phyloP scores from a whole-genome alignment of 1,140 invertebrate genomes.

The Sitodiplosis mosellana region DNA sequence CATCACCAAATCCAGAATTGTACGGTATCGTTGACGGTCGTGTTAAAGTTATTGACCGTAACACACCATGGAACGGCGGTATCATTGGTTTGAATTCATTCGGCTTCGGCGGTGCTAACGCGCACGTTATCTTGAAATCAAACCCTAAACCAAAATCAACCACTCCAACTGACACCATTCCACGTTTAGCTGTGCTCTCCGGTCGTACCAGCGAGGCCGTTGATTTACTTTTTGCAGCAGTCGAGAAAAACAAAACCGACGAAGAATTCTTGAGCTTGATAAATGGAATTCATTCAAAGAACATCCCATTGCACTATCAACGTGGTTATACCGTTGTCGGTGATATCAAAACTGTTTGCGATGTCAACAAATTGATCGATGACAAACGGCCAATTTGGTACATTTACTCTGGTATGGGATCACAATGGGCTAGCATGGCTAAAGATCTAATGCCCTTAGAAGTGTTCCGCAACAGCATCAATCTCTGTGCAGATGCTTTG shows the following conservation, averaged over 20 bases:
- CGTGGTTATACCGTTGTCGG: constrained; percentile 61
- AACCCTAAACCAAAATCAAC: constrained; percentile 50
- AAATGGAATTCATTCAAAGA: constrained; percentile 48
- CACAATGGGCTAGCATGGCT: constrained; percentile 91
- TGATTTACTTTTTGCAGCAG: constrained; percentile 41
- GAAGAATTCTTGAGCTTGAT: constrained; percentile 60
- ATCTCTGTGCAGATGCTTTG: constrained; percentile 53
- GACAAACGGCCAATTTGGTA: constrained; percentile 74
- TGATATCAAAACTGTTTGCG: constrained; percentile 21
- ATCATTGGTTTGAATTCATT: constrained; percentile 84
- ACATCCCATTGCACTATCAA: constrained; percentile 48
- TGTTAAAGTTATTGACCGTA: constrained; percentile 68
- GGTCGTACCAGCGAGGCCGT: constrained; percentile 74
- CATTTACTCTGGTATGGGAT: constrained; percentile 92
- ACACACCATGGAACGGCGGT: constrained; percentile 66
- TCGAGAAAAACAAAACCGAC: constrained; percentile 37
- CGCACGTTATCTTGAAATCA: constrained; percentile 69
- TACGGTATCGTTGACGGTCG: constrained; percentile 69
- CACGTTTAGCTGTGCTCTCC: constrained; percentile 57
- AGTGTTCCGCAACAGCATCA: constrained; percentile 57
- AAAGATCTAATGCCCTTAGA: constrained; percentile 63
- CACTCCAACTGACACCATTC: constrained; percentile 31
- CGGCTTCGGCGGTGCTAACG: constrained; percentile 95
- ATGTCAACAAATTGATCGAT: constrained; percentile 20
- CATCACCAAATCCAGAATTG: constrained; percentile 72